Percentiles rank a stretch among this genome's conserved stretches.
phyloP scores from a whole-genome alignment of 2,888 invertebrate species.

The Operophtera brumata region DNA sequence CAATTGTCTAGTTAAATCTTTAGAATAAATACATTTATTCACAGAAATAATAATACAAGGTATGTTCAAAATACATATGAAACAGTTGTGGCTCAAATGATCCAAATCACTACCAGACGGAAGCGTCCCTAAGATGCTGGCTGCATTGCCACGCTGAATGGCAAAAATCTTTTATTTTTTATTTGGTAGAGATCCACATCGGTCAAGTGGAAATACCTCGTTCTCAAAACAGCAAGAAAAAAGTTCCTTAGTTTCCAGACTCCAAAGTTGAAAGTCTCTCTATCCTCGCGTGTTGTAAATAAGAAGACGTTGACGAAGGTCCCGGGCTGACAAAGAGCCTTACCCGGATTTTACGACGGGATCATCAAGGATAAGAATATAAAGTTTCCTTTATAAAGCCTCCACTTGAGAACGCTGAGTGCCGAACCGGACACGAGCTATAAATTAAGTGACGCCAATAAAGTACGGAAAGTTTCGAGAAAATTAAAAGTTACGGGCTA shows the following conservation, averaged over 20 bases:
- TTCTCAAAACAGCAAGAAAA: too few species aligned
- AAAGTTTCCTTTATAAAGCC: conserved; percentile 10
- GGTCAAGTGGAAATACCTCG: too few species aligned
- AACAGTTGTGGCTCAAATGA: too few species aligned
- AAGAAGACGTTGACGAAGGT: conserved; percentile 15
- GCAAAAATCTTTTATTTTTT: too few species aligned
- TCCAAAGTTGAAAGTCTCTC: conserved; percentile 1
- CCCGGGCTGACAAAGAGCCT: conserved; percentile 6
- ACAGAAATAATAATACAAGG: too few species aligned
- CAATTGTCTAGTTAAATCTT: too few species aligned
- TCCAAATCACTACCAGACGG: too few species aligned
- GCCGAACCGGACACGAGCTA: conserved; percentile 6
- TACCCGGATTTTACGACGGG: conserved; percentile 24
- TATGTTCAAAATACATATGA: too few species aligned
- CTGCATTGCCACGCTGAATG: too few species aligned
- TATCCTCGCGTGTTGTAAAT: not conserved
- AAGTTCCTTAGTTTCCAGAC: not conserved
- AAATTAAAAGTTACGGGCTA: not conserved
- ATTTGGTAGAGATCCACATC: too few species aligned
- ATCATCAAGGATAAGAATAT: conserved; percentile 24
- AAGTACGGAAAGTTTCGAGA: not conserved
- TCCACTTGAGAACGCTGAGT: conserved; percentile 5
- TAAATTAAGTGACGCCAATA: conserved; percentile 9
- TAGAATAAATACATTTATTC: too few species aligned
- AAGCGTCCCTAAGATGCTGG: too few species aligned